Conservation (phyloP, 2,888 invertebrate genomes). For the Diaphora mendica region DNA sequence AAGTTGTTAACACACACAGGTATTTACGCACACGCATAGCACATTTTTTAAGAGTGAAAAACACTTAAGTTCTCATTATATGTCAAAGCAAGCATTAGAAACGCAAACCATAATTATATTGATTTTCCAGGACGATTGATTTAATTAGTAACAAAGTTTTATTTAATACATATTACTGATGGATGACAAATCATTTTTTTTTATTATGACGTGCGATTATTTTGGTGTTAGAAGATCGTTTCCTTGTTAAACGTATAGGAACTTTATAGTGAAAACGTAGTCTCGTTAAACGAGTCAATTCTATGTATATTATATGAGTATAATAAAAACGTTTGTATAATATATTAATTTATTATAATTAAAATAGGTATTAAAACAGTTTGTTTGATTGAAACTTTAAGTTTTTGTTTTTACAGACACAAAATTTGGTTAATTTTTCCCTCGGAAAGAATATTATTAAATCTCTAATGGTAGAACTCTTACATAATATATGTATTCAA, state of each 20-base stretch:
- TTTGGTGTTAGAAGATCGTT: background rate
- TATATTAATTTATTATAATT: background rate
- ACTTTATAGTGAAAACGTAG: background rate
- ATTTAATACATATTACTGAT: background rate
- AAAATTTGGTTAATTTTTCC: background rate
- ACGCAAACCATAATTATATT: background rate
- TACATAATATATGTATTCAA: background rate
- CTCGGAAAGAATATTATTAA: background rate
- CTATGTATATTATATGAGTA: background rate
- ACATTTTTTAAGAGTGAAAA: background rate
- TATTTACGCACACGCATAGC: background rate
- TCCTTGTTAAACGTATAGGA: background rate
- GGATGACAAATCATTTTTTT: background rate
- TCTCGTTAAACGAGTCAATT: constrained; percentile 6
- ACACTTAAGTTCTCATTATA: background rate
- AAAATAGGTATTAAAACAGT: background rate
- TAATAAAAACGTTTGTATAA: background rate
- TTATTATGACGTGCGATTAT: background rate
- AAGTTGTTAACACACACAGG: background rate
- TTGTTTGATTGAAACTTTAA: background rate
- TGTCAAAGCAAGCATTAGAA: background rate
- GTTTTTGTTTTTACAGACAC: background rate
- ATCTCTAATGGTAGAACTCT: background rate
- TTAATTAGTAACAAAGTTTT: background rate
- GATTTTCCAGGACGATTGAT: background rate